A percentile compares a stretch with the other conserved stretches of the same genome.
These are phyloP conservation scores for Tenthredo mesomela DNA, from an alignment of 2,888 invertebrate species.

Conservation along the genomic window DNA sequence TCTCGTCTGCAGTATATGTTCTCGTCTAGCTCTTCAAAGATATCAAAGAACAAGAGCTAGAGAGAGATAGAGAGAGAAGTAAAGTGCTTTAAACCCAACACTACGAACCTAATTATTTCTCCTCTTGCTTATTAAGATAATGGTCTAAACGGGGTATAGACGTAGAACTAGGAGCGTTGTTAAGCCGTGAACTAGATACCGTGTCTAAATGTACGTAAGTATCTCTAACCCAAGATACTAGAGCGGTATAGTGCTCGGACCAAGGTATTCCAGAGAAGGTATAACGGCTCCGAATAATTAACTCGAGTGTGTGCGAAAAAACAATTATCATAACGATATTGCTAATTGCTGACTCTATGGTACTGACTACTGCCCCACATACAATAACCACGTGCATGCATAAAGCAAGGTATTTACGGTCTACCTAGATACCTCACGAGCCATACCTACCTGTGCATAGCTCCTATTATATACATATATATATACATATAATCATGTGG, in stretches of 20 bases:
- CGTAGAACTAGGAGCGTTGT: conserved; percentile 43
- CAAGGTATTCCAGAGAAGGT: conserved; percentile 57
- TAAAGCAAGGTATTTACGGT: neutral
- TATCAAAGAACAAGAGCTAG: neutral
- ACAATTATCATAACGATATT: conserved; percentile 64
- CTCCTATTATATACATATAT: neutral
- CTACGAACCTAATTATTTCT: conserved; percentile 61
- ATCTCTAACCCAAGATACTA: conserved; percentile 57
- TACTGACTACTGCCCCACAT: conserved; percentile 47
- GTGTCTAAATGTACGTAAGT: conserved; percentile 46
- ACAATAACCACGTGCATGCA: neutral
- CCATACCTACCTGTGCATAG: neutral
- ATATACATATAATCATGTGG: neutral
- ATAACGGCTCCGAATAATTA: conserved; percentile 70
- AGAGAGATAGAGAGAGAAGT: neutral
- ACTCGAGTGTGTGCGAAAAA: conserved; percentile 56
- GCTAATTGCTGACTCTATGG: conserved; percentile 53
- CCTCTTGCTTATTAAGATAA: conserved; percentile 65
- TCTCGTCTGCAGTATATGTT: too few species aligned
- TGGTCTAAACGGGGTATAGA: conserved; percentile 55
- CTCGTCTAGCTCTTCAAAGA: neutral
- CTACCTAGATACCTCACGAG: conserved; percentile 13
- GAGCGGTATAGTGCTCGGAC: conserved; percentile 48
- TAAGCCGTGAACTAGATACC: conserved; percentile 45
- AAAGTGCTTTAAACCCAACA: conserved; percentile 48